Conservation (phyloP, 2,797 vertebrate species). For the Cheirogaleus major region DNA sequence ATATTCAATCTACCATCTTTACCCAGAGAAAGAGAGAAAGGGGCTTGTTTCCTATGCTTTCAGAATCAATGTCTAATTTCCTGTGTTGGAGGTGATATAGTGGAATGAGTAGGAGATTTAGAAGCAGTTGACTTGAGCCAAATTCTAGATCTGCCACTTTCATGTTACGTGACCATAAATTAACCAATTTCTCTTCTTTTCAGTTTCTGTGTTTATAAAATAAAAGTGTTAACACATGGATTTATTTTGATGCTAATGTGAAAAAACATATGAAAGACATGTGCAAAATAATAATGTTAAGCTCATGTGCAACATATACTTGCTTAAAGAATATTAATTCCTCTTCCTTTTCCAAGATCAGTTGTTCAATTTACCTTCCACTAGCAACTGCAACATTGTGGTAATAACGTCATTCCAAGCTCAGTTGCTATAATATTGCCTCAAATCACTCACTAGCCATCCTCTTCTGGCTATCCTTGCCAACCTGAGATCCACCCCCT, state of each 20-base stretch:
- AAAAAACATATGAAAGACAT: background rate
- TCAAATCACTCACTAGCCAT: background rate
- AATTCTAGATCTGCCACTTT: background rate
- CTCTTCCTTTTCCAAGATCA: background rate
- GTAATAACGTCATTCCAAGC: background rate
- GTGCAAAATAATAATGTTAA: background rate
- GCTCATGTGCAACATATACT: background rate
- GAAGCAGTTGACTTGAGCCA: background rate
- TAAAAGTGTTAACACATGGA: background rate
- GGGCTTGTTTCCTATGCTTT: background rate
- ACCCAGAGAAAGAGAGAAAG: background rate
- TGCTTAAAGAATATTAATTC: constrained; percentile 7
- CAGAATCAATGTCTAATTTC: background rate
- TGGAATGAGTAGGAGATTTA: background rate
- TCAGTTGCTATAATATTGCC: background rate
- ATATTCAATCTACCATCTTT: background rate
- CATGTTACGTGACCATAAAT: background rate
- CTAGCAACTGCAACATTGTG: background rate
- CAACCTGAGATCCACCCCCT: background rate
- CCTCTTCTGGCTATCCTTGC: background rate
- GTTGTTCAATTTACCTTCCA: background rate
- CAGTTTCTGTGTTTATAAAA: constrained; percentile 1
- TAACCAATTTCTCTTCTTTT: background rate
- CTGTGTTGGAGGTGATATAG: background rate
- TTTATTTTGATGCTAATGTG: constrained; percentile 1